Base-by-base conservation (phyloP, 1,140 invertebrate species). In the Bombus superbus region DNA sequence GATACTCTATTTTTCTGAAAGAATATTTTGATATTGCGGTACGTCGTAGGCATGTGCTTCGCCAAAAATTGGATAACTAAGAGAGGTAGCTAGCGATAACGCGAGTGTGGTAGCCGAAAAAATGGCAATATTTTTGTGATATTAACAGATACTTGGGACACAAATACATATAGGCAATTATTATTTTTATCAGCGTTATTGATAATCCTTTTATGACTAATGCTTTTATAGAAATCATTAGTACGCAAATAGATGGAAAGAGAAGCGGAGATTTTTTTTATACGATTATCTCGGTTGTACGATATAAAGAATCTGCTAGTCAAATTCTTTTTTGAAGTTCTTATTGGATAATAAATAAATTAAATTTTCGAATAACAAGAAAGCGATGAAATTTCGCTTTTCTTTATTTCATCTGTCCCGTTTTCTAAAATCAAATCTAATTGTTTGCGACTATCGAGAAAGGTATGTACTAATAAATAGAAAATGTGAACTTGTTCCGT, bases 61-160 rank as follows among this genome's bases (percentile, higher is more conserved):
- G 53, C 68, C 66, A 76, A 66, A 62, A 38, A 64, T 42, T 62
- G 1, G 32, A 71, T 15, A 57, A 80, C 40, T n/a, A 79, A 86
- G 79, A 85, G 44, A 84, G 44, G 40, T 74, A n/a, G 62, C 28
- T 59, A 89, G 40, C 73, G 35, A 40, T 79, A 71, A 53, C 77
- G 62, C 2, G 35, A 42, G 28, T 77, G 47, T 13, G 68, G 35
- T 74, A 64, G 59, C 35, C 32, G 71, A 83, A 42, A 38, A 71
- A 84, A 84, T 83, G 81, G 85, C 91, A 92, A 92, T 91, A 91
- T 71, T 89, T 84, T 92, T 93, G 92, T 93, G 92, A 93, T 93
- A 93, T 93, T 93, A 93, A 93, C 82, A 89, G 87, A 90, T 88
- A 81, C 47, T 38, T 82, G 78, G 44, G 74, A 81, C 15, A 40